phyloP scores from a whole-genome alignment of 2,888 invertebrate genomes.

The Ennomos erosarius region DNA sequence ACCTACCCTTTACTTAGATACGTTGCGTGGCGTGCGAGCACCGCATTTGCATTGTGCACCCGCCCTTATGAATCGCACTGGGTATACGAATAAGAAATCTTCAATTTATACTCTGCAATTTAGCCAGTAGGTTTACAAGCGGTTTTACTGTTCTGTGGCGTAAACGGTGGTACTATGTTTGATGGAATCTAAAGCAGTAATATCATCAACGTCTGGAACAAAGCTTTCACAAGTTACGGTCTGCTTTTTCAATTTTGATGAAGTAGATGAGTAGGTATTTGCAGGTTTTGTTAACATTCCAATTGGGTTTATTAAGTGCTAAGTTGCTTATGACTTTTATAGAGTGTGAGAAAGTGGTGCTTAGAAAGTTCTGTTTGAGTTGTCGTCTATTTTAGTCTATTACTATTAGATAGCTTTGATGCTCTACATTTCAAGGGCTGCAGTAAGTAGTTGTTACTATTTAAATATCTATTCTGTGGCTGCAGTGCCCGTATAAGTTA shows the following conservation, averaged over 20 bases:
- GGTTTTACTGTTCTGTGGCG: slow-evolving; percentile 29
- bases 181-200: slow-evolving; percentile 18
- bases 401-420: background rate
- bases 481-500: slow-evolving; percentile 8
- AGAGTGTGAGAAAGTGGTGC: too few relatives aligned
- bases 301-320: too few relatives aligned
- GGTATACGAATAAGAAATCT: slow-evolving; percentile 42
- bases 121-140: slow-evolving; percentile 36
- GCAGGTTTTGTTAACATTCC: too few relatives aligned
- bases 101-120: slow-evolving; percentile 44
- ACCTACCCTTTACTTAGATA: slow-evolving; percentile 32
- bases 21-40: slow-evolving; percentile 50
- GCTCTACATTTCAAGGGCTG: slow-evolving; percentile 10
- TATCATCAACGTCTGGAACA: slow-evolving; percentile 1
- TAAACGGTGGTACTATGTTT: slow-evolving; percentile 17
- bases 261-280: too few relatives aligned
- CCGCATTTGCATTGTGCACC: slow-evolving; percentile 49
- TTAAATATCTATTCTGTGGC: too few relatives aligned
- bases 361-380: too few relatives aligned
- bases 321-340: too few relatives aligned
- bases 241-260: too few relatives aligned
- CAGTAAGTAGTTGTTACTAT: too few relatives aligned
- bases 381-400: too few relatives aligned
- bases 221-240: background rate
- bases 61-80: slow-evolving; percentile 46